Conservation (phyloP, 2,797 vertebrate genomes). For the Nasua narica region DNA sequence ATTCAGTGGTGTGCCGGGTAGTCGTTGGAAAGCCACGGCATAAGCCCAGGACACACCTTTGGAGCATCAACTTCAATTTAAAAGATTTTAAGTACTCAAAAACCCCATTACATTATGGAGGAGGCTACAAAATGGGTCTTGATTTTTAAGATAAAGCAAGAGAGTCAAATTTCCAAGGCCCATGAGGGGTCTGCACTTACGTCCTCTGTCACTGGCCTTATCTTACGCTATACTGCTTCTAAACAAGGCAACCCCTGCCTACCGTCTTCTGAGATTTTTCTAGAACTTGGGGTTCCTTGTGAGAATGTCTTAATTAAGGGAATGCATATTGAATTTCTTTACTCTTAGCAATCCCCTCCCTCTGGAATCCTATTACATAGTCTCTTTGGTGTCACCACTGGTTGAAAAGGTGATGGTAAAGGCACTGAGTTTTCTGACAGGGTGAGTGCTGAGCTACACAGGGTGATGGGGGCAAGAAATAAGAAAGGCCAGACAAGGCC, state of each 20-base stretch:
- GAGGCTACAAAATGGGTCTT: neutral
- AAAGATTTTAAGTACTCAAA: constrained; percentile 17
- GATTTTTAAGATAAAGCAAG: constrained; percentile 6
- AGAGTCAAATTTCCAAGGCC: neutral
- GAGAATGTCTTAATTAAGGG: constrained; percentile 20
- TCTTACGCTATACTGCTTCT: neutral
- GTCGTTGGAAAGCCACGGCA: neutral
- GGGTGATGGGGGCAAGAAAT: neutral
- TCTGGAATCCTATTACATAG: neutral
- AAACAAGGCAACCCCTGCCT: neutral
- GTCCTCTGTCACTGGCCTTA: neutral
- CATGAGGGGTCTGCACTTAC: neutral
- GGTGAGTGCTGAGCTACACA: neutral
- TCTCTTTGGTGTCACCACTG: neutral
- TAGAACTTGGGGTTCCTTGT: neutral
- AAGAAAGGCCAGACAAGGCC: neutral
- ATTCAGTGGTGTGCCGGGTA: neutral
- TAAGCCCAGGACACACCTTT: neutral
- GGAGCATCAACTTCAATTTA: neutral
- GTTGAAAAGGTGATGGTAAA: neutral
- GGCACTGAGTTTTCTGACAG: neutral
- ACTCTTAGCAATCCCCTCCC: neutral
- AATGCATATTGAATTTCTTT: neutral
- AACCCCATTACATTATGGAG: neutral
- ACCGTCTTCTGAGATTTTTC: neutral